These are phyloP conservation scores for Helobdella robusta DNA, from an alignment of 2,888 invertebrate genomes.

Conservation along the genomic window DNA sequence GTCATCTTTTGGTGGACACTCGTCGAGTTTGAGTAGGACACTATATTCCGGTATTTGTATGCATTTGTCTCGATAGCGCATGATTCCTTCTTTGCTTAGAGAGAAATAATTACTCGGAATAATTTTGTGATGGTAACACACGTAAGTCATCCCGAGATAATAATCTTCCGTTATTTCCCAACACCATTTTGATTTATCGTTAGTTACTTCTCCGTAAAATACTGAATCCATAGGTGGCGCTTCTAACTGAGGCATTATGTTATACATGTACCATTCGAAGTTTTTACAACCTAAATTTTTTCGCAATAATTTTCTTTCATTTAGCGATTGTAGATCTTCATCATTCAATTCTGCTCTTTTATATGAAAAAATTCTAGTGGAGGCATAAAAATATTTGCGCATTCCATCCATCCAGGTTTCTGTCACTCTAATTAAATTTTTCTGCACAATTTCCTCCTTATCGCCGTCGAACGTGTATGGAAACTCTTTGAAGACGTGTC, in stretches of 20 bases:
- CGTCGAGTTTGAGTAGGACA: slow-evolving; percentile 28
- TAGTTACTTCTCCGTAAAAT: slow-evolving; percentile 35
- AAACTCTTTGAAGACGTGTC: slow-evolving; percentile 37
- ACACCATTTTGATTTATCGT: slow-evolving; percentile 31
- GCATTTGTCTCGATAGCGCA: slow-evolving; percentile 31
- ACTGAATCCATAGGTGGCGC: slow-evolving; percentile 33
- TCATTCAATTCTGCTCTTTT: slow-evolving; percentile 30
- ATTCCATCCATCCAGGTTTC: slow-evolving; percentile 36
- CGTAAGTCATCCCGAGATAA: slow-evolving; percentile 32
- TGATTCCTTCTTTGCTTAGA: slow-evolving; percentile 27
- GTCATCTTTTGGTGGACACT: slow-evolving; percentile 32
- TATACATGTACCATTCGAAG: slow-evolving; percentile 67
- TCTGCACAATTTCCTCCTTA: slow-evolving; percentile 33
- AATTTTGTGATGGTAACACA: slow-evolving; percentile 36
- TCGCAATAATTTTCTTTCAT: slow-evolving; percentile 61
- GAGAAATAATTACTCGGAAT: slow-evolving; percentile 34
- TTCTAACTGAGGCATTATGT: slow-evolving; percentile 53
- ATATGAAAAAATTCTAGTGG: slow-evolving; percentile 31
- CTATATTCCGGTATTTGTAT: slow-evolving; percentile 21
- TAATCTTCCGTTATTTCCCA: slow-evolving; percentile 34
- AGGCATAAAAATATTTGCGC: slow-evolving; percentile 35
- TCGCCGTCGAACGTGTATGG: slow-evolving; percentile 35
- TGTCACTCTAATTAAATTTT: slow-evolving; percentile 36
- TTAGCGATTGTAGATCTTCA: slow-evolving; percentile 30
- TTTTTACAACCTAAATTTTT: slow-evolving; percentile 67